Evolutionary conservation across 2,797 vertebrate species (phyloP).

Genomic region (Enteromius thamalakanensis): DNA sequence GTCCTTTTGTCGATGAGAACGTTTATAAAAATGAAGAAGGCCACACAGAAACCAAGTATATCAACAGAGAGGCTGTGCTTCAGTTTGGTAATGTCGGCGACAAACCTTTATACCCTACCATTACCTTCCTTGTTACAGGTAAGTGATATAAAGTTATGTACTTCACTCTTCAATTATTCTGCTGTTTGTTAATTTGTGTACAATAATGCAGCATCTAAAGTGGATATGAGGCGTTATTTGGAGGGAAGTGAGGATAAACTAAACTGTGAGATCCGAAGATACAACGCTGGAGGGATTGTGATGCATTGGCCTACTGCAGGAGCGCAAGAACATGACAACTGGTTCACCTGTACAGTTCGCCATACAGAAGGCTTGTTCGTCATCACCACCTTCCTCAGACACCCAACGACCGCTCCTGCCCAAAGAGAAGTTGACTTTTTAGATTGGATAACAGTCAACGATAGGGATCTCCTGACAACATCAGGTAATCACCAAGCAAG

Average conservation of each 20-base stretch:
- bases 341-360: slow-evolving; percentile 73
- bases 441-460: slow-evolving; percentile 60
- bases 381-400: slow-evolving; percentile 71
- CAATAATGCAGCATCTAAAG: slow-evolving; percentile 66
- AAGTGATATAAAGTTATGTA: slow-evolving; percentile 4
- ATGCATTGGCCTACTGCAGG: slow-evolving; percentile 73
- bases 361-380: slow-evolving; percentile 67
- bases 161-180: background rate
- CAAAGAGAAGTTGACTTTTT: slow-evolving; percentile 61
- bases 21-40: slow-evolving; percentile 30
- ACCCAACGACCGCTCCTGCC: slow-evolving; percentile 60
- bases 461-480: slow-evolving; percentile 63
- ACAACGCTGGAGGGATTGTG: slow-evolving; percentile 68
- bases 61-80: slow-evolving; percentile 68
- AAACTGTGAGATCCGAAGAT: slow-evolving; percentile 74
- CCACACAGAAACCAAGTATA: slow-evolving; percentile 56
- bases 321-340: slow-evolving; percentile 63
- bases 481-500: slow-evolving; percentile 67
- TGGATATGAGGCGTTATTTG: slow-evolving; percentile 69
- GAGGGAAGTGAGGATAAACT: slow-evolving; percentile 60
- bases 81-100: slow-evolving; percentile 75
- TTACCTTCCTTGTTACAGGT: slow-evolving; percentile 78
- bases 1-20: slow-evolving; percentile 74
- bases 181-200: background rate
- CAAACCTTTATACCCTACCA: slow-evolving; percentile 62